Evolutionary conservation across 2,113 vertebrate species (phyloP), one percentile per base, ranked within the genome.

Genomic region (Callopanchax toddi): DNA sequence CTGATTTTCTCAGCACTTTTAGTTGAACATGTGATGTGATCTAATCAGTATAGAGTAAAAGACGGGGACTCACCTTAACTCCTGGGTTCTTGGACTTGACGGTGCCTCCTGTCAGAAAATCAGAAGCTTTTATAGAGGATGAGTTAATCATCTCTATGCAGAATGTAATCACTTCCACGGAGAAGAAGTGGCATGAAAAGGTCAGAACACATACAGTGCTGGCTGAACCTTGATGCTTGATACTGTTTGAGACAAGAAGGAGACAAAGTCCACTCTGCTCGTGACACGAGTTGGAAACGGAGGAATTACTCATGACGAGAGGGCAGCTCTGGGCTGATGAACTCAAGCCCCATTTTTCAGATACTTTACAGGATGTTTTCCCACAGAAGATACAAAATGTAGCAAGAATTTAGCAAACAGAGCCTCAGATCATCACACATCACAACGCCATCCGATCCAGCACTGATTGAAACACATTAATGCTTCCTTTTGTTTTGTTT

Each of bases 191-290:
- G 15, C 44, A 42, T n/a, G 21, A 25, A 56, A 48, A 37, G 62
- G 43, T 12, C 11, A 60, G 46, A 29, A 18, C 20, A 53, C 20
- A 29, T 37, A 53, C 45, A 4, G 59, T 26, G 68, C 65, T 57
- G 75, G 64, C 62, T 78, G 77, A 78, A 83, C 86, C 76, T 85
- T 85, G 75, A 72, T 48, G 66, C 60, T 21, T 73, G 56, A 61
- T n/a, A 34, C 56, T 1, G 60, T 44, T 34, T 53, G 72, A 78
- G 57, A 71, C 62, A 67, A n/a, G 60, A 49, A 39, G 20, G 18
- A 58, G 34, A n/a, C 74, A 74, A 87, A 89, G 89, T 89, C 67
- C 71, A 73, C 21, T 11, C 10, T 23, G 64, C 16, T 25, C 49
- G 49, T 18, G 37, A 29, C 15, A 12, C 16, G 49, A 44, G 52